Evolutionary conservation across 2,888 invertebrate genomes (phyloP), one percentile per base, ranked within the genome.

Genomic region (Catocala fraxini): DNA sequence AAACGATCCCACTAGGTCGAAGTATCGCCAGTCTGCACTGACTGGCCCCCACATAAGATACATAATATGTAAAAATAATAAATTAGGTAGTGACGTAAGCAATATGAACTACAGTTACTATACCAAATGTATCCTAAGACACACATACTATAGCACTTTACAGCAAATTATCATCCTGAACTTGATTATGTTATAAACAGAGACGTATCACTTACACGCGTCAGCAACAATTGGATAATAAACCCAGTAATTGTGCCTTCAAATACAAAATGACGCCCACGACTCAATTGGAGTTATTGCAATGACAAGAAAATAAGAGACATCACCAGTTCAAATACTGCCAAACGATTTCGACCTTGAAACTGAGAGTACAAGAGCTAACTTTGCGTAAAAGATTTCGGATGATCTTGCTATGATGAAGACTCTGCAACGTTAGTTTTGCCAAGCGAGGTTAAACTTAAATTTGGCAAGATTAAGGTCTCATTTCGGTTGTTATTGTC

Each of bases 171-270:
- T 34, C 34, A 7, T 43, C 52, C 42, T 54, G 53, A 66, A 71
- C 68, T 55, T 59, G 60, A 72, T 77, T 65, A 64, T 59, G 60
- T 65, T 59, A 68, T 55, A 72, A 53, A 70, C 52, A 52, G 48
- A 75, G 79, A 74, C 65, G 63, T 66, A 73, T 75, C 75, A 78
- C 57, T 74, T 75, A 65, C 67, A 51, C 56, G 62, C 80, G 79
- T 77, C 83, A 78, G 70, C 71, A 73, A 9, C 75, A 82, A 83
- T 71, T 83, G 81, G 68, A 73, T 77, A 79, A 82, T 82, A 63
- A 49, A 64, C 63, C 53, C 59, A 70, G 69, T 74, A 70, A 77
- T 71, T 63, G 63, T 33, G 25, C 43, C 64, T 56, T 69, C 39
- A 64, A 68, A 68, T 68, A 63, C 56, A 53, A 73, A 74, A 69